Evolutionary conservation across 2,797 vertebrate species (phyloP), one percentile per base, ranked within the genome.

Genomic region (Zenarchopterus dispar): DNA sequence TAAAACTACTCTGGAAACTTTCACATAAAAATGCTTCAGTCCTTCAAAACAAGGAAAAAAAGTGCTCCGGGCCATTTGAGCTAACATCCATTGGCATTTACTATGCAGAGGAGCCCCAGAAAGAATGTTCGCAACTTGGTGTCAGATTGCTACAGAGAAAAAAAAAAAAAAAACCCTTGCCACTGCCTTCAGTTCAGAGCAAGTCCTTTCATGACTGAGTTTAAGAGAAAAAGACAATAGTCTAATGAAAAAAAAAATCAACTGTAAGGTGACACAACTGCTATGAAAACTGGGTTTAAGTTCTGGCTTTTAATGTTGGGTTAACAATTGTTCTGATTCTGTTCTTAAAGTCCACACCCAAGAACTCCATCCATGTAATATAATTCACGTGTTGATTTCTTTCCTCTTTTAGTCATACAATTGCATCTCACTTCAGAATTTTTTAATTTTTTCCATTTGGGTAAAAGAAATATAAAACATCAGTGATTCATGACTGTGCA

Each of bases 201-300:
- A 91, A 73, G 89, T 90, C 89, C 42, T 56, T 73, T 89, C 88
- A 85, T 70, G 89, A 90, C 62, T 24, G 43, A 73, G 18, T 42
- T 58, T 73, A 66, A 65, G 50, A 53, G 26, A 58, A 62, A 36
- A 56, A 68, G 57, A 46, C 46, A 76, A 65, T 42, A 69, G 60
- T 74, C 75, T 54, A 71, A 70, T 77, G 43, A 19, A 45, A 59
- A 61, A 73, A 70, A 41, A 24, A 51, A 45, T 3, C 59, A 48
- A 53, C 59, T 21, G 8, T 39, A 65, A 54, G 51, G 44, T 18
- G 11, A 23, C 0, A 19, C 17, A 53, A n/a, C 18, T 59, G 28
- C 44, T 62, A 47, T 56, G 24, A 73, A 52, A 31, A 19, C 56
- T 28, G 33, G 33, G 10, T 36, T 36, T 9, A 11, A 36, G 3